A percentile compares a stretch with the other conserved stretches of the same genome.
phyloP scores from a whole-genome alignment of 2,113 vertebrate genomes.

The Syrrhaptes paradoxus region DNA sequence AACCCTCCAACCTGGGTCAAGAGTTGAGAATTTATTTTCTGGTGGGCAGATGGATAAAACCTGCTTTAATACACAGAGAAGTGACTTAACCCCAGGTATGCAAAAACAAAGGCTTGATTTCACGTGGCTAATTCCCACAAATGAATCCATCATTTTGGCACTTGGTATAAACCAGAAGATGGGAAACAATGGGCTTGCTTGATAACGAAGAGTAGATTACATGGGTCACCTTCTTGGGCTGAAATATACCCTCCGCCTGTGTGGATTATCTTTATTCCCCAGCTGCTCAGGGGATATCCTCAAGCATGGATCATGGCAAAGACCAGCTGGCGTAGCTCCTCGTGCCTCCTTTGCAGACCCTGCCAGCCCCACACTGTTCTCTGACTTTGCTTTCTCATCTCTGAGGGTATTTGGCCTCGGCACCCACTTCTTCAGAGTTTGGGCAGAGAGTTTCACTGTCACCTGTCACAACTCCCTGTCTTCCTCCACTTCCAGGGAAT shows the following conservation, averaged over 20 bases:
- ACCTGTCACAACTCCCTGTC: neutral
- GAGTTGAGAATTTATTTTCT: neutral
- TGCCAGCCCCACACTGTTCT: neutral
- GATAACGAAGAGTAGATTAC: neutral
- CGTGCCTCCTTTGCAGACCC: neutral
- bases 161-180: neutral
- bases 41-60: neutral
- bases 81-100: neutral
- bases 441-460: neutral
- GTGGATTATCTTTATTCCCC: neutral
- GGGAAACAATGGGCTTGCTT: neutral
- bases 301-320: neutral
- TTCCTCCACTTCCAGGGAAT: neutral
- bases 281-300: neutral
- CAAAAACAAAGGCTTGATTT: neutral
- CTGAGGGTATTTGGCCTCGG: neutral
- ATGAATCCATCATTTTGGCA: conserved; percentile 26
- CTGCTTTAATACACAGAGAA: neutral
- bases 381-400: neutral
- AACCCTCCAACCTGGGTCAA: neutral
- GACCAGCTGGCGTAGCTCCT: neutral
- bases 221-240: neutral
- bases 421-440: neutral
- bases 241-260: neutral
- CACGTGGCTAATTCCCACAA: neutral